These are phyloP conservation scores for Cydia fagiglandana DNA, from an alignment of 1,140 invertebrate species.

Conservation along the genomic window DNA sequence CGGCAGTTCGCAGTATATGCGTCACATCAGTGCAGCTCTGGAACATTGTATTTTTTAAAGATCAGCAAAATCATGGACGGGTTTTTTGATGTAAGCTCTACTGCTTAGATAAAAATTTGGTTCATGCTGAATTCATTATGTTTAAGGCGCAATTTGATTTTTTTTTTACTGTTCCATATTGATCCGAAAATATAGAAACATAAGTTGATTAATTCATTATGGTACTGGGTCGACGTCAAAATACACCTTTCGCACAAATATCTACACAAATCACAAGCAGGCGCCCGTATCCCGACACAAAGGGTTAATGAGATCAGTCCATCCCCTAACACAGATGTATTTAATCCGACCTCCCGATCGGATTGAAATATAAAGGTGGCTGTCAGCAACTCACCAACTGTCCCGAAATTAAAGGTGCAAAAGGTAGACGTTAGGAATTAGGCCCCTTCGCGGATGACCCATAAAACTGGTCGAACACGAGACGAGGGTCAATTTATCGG, in stretches of 20 bases:
- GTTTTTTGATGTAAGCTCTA: too few species aligned
- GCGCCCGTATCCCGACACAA: not conserved
- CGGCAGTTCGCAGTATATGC: too few species aligned
- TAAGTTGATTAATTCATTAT: too few species aligned
- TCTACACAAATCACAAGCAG: not conserved
- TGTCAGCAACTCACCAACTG: slow-evolving; percentile 27
- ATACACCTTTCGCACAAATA: not conserved
- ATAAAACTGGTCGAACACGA: not conserved
- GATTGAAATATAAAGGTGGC: slow-evolving; percentile 26
- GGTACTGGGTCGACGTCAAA: not conserved
- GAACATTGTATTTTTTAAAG: too few species aligned
- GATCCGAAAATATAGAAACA: too few species aligned
- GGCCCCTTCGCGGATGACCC: slow-evolving; percentile 14
- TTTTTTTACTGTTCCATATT: too few species aligned
- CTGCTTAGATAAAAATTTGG: too few species aligned
- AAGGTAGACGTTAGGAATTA: slow-evolving; percentile 31
- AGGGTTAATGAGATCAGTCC: slow-evolving; percentile 12
- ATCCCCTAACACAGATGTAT: slow-evolving; percentile 2
- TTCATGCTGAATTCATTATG: too few species aligned
- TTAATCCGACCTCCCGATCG: not conserved
- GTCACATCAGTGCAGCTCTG: too few species aligned
- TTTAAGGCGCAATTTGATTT: too few species aligned
- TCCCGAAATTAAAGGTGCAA: slow-evolving; percentile 19
- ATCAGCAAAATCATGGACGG: too few species aligned
- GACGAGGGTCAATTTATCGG: slow-evolving; percentile 34